Base-by-base conservation (phyloP, 1,140 invertebrate genomes). In the Panagrolaimus sp. region DNA sequence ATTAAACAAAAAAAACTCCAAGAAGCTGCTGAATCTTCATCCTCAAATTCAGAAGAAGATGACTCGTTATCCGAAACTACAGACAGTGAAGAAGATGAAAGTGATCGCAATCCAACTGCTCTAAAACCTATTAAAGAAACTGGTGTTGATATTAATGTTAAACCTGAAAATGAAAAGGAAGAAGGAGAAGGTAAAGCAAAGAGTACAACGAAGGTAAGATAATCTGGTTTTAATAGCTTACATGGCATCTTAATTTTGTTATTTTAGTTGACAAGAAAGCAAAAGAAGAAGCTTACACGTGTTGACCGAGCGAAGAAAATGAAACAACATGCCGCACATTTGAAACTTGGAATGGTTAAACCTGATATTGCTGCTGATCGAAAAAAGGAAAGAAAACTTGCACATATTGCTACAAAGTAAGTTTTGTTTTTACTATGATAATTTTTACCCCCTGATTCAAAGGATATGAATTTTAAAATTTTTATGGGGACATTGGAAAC, bases 341-440 rank as follows among this genome's bases (percentile, higher is more conserved):
- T 58, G 8, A 26, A 26, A n/a, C 52, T 58, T n/a, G 32, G 52
- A 9, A 75, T 68, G 45, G 62, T 63, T 14, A 74, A 74, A 38
- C 73, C 73, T 8, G 63, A 76, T 64, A 63, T 71, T 45, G 73
- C 52, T 17, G 58, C 52, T 21, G 73, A 74, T 43, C 32, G 67
- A 24, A 68, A 72, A 44, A 76, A 67, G 43, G 73, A 74, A 47
- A 26, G 46, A 7, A 65, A 67, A 32, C 66, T 74, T 38, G 43
- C 52, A 21, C 68, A 48, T 17, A 55, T 74, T 52, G 73, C 73
- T 21, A 74, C 73, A n/a, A 71, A 63, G 70, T 71, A 9, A 32
- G 43, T 65, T 24, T 32, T 45, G 2, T 38, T 7, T 38, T 38
- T 38, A 38, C 2, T 7, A 38, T 38, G 7, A 4, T 2, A 2